Conservation (phyloP, 2,113 vertebrate species). For the Pseudopodoces humilis region DNA sequence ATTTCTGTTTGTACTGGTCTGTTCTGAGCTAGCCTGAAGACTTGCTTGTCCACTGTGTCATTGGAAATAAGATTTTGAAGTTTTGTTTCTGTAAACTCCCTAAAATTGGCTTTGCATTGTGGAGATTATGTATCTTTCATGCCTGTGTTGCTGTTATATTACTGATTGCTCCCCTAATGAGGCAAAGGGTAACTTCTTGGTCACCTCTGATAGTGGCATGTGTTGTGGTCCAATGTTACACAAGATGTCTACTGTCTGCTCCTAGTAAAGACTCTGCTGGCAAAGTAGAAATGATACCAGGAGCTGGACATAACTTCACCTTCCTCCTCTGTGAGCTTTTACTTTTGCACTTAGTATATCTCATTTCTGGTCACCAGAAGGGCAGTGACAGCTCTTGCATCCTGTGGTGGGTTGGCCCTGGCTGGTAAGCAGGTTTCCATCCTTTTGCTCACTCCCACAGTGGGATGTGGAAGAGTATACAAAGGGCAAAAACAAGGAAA, state of each 20-base stretch:
- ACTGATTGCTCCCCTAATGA: neutral
- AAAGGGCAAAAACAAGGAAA: neutral
- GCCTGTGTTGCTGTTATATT: neutral
- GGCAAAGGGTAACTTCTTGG: neutral
- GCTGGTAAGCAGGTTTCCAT: neutral
- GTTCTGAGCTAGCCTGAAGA: neutral
- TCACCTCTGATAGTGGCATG: neutral
- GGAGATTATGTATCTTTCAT: neutral
- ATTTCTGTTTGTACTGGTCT: neutral
- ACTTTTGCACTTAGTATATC: neutral
- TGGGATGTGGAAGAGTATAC: neutral
- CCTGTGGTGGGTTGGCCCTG: neutral
- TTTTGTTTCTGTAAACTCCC: neutral
- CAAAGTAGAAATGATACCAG: neutral
- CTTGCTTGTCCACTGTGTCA: neutral
- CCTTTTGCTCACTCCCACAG: rapidly evolving
- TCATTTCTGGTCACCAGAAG: neutral
- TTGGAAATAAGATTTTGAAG: neutral
- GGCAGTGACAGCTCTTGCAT: neutral
- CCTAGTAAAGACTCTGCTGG: neutral
- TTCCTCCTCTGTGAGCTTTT: neutral
- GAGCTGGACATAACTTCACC: neutral
- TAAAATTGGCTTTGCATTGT: neutral
- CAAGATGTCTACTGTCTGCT: neutral
- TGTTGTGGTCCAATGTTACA: neutral